Conservation (phyloP, 1,140 invertebrate genomes). For the Parasteatoda tepidariorum region DNA sequence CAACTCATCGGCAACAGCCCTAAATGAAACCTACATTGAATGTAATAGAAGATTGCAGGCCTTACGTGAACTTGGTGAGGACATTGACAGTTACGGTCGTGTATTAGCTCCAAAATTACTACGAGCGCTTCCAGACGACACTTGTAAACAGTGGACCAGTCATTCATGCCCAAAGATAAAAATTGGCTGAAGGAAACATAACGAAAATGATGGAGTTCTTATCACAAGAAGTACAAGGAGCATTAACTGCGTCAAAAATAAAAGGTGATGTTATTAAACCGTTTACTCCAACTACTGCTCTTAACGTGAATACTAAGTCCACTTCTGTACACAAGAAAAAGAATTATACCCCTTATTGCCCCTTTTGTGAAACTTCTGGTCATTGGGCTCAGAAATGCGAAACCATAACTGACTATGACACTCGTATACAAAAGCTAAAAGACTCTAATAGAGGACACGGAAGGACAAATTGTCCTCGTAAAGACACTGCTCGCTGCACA, state of each 20-base stretch:
- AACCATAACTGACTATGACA: slow-evolving; percentile 15
- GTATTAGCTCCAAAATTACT: no score
- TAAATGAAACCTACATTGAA: no score
- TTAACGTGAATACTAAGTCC: neutral
- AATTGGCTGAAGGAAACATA: neutral
- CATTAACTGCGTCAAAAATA: no score
- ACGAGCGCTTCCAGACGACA: no score
- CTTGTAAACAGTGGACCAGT: no score
- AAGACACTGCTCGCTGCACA: neutral
- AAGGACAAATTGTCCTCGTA: slow-evolving; percentile 8
- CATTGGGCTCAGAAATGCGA: no score
- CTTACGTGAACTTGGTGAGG: no score
- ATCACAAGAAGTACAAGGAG: slow-evolving; percentile 4
- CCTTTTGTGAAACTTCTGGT: slow-evolving; percentile 28
- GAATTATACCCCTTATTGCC: neutral
- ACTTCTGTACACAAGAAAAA: neutral
- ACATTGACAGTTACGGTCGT: no score
- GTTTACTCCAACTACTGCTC: no score
- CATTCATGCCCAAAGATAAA: neutral
- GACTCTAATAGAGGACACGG: slow-evolving; percentile 2
- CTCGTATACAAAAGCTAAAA: slow-evolving; percentile 33
- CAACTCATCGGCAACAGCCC: no score
- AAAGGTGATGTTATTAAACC: slow-evolving; percentile 14
- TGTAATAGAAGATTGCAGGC: slow-evolving; percentile 24
- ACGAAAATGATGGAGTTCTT: neutral